Evolutionary conservation across 2,113 vertebrate genomes (phyloP), one percentile per base, ranked within the genome.

Genomic region (Sphaerodactylus townsendi): DNA sequence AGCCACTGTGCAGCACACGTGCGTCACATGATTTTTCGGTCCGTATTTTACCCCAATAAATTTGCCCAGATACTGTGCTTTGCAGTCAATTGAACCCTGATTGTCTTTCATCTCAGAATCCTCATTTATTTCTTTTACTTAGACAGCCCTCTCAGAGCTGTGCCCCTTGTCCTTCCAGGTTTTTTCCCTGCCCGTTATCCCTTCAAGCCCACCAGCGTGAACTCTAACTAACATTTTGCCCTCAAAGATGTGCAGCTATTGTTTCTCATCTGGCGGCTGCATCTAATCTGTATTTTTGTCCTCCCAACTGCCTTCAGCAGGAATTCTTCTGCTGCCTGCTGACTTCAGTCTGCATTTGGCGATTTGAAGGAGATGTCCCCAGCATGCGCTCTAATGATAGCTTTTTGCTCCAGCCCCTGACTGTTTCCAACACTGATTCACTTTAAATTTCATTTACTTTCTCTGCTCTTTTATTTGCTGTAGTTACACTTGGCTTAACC

Each of bases 221-320:
- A 46, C 62, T 71, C 56, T 48, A 10, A 17, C n/a, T 59, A 11
- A 0, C 0, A 41, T 19, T 14, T 72, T 79, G 70, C 48, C 30
- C 64, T 70, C 48, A 66, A 35, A 37, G 80, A 25, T 0, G 0
- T 2, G 2, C 4, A 48, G 46, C 53, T 83, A n/a, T 25, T 78
- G 44, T 72, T 68, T 1, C 53, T 85, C 74, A 28, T 2, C 41
- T 39, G 41, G n/a, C 72, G 83, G 53, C 41, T 70, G n/a, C 10
- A 28, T 68, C 44, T 87, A 37, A 83, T 88, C 82, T 85, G 4
- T 81, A 76, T 85, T 90, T 85, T 78, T 62, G 50, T 77, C 65
- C 0, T 0, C 48, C 68, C 72, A 77, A 53, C 79, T 79, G 81
- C 50, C 62, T 76, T 68, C 77, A 65, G 50, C 1, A 0, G 13